These are phyloP conservation scores for Corynorhinus townsendii DNA, from an alignment of 2,113 vertebrate genomes.

Conservation along the genomic window DNA sequence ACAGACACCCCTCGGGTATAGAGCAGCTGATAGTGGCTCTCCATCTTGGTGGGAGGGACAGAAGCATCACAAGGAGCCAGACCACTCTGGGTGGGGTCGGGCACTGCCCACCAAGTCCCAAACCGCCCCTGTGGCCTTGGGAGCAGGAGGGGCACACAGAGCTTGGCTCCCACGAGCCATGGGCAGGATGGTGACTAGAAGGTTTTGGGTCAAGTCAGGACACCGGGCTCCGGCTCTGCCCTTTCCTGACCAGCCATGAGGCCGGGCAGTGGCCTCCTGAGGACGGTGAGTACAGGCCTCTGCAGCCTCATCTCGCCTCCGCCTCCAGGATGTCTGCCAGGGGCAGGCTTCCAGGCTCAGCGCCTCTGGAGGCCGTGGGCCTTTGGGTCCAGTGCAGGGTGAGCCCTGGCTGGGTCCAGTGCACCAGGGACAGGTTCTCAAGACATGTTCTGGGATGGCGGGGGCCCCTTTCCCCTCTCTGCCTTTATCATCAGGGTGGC, in stretches of 20 bases:
- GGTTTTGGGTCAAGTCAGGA: not conserved
- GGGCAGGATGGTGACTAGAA: not conserved
- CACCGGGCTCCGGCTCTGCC: not conserved
- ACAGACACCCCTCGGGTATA: fast-evolving
- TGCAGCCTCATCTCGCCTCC: not conserved
- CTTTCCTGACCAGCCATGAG: not conserved
- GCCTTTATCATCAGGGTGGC: not conserved
- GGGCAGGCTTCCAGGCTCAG: not conserved
- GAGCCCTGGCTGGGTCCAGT: not conserved
- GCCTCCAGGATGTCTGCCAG: not conserved
- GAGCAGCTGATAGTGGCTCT: not conserved
- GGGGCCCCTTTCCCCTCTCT: not conserved
- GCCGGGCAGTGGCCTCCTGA: not conserved
- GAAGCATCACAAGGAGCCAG: not conserved
- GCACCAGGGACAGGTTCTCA: not conserved
- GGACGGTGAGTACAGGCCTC: not conserved
- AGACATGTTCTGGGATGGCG: fast-evolving
- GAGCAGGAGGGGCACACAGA: not conserved
- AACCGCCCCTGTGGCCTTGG: not conserved
- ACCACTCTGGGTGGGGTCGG: not conserved
- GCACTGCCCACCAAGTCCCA: not conserved
- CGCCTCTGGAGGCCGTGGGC: not conserved
- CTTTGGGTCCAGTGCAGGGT: not conserved
- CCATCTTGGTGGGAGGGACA: not conserved
- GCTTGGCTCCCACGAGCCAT: fast-evolving